Evolutionary conservation across 2,888 invertebrate genomes (phyloP), one percentile per base, ranked within the genome.

Genomic region (Callosobruchus maculatus): DNA sequence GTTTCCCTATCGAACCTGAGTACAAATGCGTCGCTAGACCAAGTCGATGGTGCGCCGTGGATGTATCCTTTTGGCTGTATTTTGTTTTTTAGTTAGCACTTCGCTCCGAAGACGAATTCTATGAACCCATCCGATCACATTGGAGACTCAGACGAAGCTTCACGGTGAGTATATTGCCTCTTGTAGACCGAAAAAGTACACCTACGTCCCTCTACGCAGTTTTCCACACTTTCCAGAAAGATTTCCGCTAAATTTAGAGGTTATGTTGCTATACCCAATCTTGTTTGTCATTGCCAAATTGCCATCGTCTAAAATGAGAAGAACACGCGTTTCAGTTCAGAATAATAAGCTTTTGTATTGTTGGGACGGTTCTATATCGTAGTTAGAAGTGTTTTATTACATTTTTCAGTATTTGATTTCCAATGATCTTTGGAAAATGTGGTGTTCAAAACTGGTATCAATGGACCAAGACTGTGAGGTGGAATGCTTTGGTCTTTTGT

Each of bases 101-200:
- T 77, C 74, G 77, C 67, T 73, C 77, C 4, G 7, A 49, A 80
- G 81, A 77, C 81, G 79, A 82, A 84, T 86, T 88, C 87, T 88
- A 88, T 88, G 88, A 88, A 85, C 88, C 83, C 88, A 81, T 84
- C 87, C 81, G 85, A 86, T 81, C 83, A 85, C 80, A 83, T 82
- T 80, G 84, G 83, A 80, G 84, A 83, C 82, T 85, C 86, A 85
- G 89, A 87, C 88, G 89, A 88, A 86, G 87, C 88, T 88, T 88
- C 88, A 86, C 88, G 88, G 89, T 89, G 87, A 79, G 49, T 49
- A 13, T 49, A 18, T 49, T 18, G 49, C 13, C 18, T 18, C 13
- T 18, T 13, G 1, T 70, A 72, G 70, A 67, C 71, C 31, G 70
- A 7, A 49, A 70, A 69, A 70, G 30, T n/a, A 13, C 0, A 30